Evolutionary conservation across 2,113 vertebrate species (phyloP).

Genomic region (Chitala chitala): DNA sequence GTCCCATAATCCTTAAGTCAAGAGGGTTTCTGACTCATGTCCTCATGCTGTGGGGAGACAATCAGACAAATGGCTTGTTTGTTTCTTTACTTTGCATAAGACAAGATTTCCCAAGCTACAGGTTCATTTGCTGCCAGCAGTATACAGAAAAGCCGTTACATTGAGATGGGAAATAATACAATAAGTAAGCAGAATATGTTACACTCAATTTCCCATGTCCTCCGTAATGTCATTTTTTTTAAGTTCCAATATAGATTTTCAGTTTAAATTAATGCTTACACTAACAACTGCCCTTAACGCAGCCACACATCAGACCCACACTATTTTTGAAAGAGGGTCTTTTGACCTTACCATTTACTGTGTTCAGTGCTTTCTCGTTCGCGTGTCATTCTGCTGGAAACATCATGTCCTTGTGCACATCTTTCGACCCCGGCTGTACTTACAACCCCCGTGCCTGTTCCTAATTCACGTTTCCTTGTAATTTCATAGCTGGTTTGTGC

Average conservation of each 20-base stretch:
- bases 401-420: background rate
- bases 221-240: background rate
- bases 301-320: too few species aligned
- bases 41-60: slow-evolving; percentile 28
- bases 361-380: too few species aligned
- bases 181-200: background rate
- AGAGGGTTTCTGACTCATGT: slow-evolving; percentile 22
- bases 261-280: too few species aligned
- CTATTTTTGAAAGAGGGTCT: too few species aligned
- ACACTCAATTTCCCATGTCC: background rate
- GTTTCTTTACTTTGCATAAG: slow-evolving; percentile 42
- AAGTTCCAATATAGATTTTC: too few species aligned
- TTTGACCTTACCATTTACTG: too few species aligned
- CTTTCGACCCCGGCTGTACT: slow-evolving; percentile 1
- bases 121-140: slow-evolving; percentile 41
- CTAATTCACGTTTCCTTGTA: slow-evolving; percentile 51
- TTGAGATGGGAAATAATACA: background rate
- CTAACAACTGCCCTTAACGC: too few species aligned
- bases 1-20: slow-evolving; percentile 13
- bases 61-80: slow-evolving; percentile 44
- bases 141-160: background rate
- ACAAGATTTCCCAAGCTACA: slow-evolving; percentile 47
- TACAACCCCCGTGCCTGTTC: slow-evolving; percentile 42
- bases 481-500: slow-evolving; percentile 54
- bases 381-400: too few species aligned